A percentile compares a stretch with the other conserved stretches of the same genome.
phyloP scores from a whole-genome alignment of 2,113 vertebrate genomes.

The Aspidoscelis tigris region DNA sequence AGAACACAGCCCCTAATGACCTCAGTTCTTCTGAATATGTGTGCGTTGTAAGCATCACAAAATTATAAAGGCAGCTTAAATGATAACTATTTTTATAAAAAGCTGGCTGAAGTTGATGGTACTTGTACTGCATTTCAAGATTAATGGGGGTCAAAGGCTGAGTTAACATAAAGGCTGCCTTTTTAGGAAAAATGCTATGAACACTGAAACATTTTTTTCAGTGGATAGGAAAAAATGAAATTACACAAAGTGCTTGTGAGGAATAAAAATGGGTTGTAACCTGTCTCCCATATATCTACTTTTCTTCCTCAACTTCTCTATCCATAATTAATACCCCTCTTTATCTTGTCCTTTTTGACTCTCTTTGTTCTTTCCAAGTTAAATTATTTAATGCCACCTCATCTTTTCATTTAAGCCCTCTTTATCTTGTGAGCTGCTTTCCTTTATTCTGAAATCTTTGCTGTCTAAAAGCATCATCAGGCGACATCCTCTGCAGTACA shows the following conservation, averaged over 20 bases:
- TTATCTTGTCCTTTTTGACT: constrained; percentile 69
- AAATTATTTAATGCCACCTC: constrained; percentile 69
- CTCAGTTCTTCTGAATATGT: too few relatives aligned
- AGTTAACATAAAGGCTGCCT: constrained; percentile 12
- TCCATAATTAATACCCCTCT: constrained; percentile 73
- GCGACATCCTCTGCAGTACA: constrained; percentile 27
- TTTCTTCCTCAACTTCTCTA: constrained; percentile 67
- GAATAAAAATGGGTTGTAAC: constrained; percentile 72
- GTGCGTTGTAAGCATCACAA: too few relatives aligned
- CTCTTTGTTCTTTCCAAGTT: constrained; percentile 67
- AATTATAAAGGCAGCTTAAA: neutral
- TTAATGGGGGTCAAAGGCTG: too few relatives aligned
- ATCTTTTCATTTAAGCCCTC: constrained; percentile 62
- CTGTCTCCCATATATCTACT: constrained; percentile 66
- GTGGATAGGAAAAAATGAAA: constrained; percentile 44
- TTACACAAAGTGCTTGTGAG: constrained; percentile 58
- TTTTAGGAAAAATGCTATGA: constrained; percentile 35
- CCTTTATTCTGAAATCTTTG: constrained; percentile 67
- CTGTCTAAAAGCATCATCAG: constrained; percentile 62
- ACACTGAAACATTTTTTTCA: constrained; percentile 23
- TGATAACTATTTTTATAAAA: neutral
- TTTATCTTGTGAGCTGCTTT: constrained; percentile 66
- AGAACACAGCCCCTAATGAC: too few relatives aligned
- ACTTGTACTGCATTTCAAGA: too few relatives aligned
- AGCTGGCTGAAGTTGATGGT: too few relatives aligned